phyloP scores from a whole-genome alignment of 2,113 vertebrate genomes.

The Macroglossus sobrinus region DNA sequence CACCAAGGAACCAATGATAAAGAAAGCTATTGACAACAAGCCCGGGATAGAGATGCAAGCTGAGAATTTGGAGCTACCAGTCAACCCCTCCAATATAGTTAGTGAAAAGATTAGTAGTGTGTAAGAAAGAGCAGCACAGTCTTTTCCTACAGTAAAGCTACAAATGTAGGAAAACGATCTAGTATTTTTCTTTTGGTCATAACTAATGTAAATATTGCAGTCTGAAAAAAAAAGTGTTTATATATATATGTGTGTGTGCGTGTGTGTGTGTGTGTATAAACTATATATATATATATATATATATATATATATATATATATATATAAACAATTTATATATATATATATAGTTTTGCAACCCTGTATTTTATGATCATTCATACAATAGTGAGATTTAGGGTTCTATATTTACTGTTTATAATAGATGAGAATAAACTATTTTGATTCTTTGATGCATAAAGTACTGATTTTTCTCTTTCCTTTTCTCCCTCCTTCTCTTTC shows the following conservation, averaged over 20 bases:
- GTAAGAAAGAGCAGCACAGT: slow-evolving; percentile 75
- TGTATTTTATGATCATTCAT: slow-evolving; percentile 79
- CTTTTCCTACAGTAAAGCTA: slow-evolving; percentile 44
- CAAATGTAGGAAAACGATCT: slow-evolving; percentile 31
- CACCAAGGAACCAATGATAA: slow-evolving; percentile 51
- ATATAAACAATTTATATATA: no score
- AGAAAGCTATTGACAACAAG: slow-evolving; percentile 76
- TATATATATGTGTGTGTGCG: no score
- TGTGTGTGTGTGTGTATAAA: no score
- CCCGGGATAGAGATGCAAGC: slow-evolving; percentile 87
- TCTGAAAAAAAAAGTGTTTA: slow-evolving; percentile 73
- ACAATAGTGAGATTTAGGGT: slow-evolving; percentile 78
- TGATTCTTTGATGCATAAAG: slow-evolving; percentile 81
- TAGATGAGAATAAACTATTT: slow-evolving; percentile 81
- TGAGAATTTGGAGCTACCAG: slow-evolving; percentile 87
- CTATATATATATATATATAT: no score
- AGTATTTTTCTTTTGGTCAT: slow-evolving; percentile 68
- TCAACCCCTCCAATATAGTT: slow-evolving; percentile 88
- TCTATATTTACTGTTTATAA: slow-evolving; percentile 83
- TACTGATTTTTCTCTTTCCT: slow-evolving; percentile 68
- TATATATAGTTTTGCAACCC: slow-evolving; percentile 81
- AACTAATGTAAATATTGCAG: slow-evolving; percentile 83
- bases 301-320: no score
- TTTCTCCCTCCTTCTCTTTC: background rate
- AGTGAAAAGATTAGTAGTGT: slow-evolving; percentile 94